Base-by-base conservation (phyloP, 2,113 vertebrate genomes). In the Xiphophorus maculatus region DNA sequence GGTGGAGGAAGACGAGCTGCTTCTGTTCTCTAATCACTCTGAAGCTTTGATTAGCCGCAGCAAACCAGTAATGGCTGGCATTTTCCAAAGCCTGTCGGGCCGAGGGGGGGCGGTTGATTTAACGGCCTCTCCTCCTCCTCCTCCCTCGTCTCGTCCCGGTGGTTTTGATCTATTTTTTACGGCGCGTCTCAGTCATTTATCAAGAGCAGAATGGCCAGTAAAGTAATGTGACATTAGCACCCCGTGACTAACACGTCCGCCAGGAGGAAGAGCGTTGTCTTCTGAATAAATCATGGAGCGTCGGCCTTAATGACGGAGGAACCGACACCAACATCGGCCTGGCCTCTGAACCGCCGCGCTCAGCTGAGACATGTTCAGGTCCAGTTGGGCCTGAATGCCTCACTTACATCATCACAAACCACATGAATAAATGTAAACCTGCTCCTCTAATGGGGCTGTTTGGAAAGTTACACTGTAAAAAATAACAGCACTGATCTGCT, bases 121-220 rank as follows among this genome's bases (percentile, higher is more conserved):
- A 94, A 90, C 82, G 63, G 82, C 83, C 81, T 83, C 90, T 79
- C 87, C 69, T 76, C 88, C 77, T 67, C 77, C 73, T 76, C 83
- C 74, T 90, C 89, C 90, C 71, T 22, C 37, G 81, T 65, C 77
- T 82, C 80, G 76, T 90, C 89, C 91, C 90, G 76, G 88, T 62
- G 90, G 93, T 93, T 93, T 92, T 94, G 92, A 94, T 94, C 90
- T 92, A 92, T 93, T 90, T 94, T 94, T 94, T 93, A 93, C 90
- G 75, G 92, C 91, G 88, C 85, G 86, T 91, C 91, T 91, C 80
- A 82, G 90, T 92, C 92, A 81, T 94, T 94, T 89, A 94, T 94
- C 92, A 94, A 62, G 69, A 73, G 87, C 87, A 86, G 91, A 94
- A 93, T 85, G 91, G 90, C 88, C 66, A 86, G 83, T 89, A 90